Evolutionary conservation across 35 echinoderm and acorn worm genomes (phyloP).

Genomic region (Amphiura filiformis): DNA sequence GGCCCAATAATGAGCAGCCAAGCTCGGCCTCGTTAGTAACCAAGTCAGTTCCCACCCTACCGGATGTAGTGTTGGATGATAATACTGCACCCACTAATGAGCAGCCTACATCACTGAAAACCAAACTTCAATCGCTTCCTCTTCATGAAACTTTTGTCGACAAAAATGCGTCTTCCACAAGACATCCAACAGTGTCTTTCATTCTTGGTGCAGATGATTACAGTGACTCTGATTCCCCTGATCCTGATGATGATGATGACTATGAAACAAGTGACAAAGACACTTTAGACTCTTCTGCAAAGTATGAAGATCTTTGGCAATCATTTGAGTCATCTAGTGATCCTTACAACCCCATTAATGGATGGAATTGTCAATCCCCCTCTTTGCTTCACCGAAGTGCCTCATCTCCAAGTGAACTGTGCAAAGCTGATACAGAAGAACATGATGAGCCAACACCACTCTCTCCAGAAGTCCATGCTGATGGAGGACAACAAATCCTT

Average conservation of each 20-base stretch:
- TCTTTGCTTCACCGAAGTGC: background rate
- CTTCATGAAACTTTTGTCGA: background rate
- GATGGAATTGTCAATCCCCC: background rate
- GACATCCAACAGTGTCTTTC: slow-evolving; percentile 34
- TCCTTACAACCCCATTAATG: slow-evolving; percentile 28
- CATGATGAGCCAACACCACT: too few relatives aligned
- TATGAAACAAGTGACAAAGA: background rate
- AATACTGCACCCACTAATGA: too few relatives aligned
- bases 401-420: background rate
- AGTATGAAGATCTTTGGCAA: background rate
- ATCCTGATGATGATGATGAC: slow-evolving; percentile 42
- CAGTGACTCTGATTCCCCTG: background rate
- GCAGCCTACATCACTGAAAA: background rate
- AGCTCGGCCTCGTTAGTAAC: too few relatives aligned
- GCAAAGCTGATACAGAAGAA: too few relatives aligned
- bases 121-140: background rate
- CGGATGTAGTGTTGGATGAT: too few relatives aligned
- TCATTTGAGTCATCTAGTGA: slow-evolving; percentile 2
- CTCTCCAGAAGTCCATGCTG: too few relatives aligned
- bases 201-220: slow-evolving; percentile 20
- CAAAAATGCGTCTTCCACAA: background rate
- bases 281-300: background rate
- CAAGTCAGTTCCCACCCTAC: too few relatives aligned
- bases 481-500: too few relatives aligned
- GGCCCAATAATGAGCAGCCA: too few relatives aligned